A percentile compares a stretch with the other conserved stretches of the same genome.
Conservation (phyloP, 2,888 invertebrate genomes). For the Heteromurus nitidus region DNA sequence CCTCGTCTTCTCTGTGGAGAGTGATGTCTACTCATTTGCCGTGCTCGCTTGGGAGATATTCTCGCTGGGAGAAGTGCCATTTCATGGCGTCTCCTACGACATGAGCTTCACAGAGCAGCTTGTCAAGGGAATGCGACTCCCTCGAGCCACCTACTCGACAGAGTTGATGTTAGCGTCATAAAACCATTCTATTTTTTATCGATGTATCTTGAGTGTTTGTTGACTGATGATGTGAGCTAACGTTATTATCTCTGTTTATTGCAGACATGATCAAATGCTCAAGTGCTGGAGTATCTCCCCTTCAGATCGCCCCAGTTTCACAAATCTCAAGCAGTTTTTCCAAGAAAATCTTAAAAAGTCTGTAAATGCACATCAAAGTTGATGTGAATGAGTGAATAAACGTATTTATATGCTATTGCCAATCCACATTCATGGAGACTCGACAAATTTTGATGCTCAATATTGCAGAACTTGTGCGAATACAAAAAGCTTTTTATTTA, state of each 20-base stretch:
- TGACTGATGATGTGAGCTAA: neutral
- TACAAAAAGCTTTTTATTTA: too few relatives aligned
- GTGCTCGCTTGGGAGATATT: slow-evolving; percentile 50
- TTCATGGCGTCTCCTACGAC: slow-evolving; percentile 37
- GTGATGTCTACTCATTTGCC: slow-evolving; percentile 44
- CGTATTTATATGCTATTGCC: too few relatives aligned
- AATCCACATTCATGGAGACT: too few relatives aligned
- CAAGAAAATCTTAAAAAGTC: too few relatives aligned
- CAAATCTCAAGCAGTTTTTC: slow-evolving; percentile 30
- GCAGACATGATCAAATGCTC: slow-evolving; percentile 28
- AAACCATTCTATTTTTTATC: neutral
- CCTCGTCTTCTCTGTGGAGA: slow-evolving; percentile 33
- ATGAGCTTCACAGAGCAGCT: slow-evolving; percentile 26
- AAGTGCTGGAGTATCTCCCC: slow-evolving; percentile 31
- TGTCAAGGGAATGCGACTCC: slow-evolving; percentile 25
- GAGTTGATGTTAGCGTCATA: slow-evolving; percentile 6
- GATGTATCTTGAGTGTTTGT: neutral
- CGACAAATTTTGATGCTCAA: too few relatives aligned
- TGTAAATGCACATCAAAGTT: too few relatives aligned
- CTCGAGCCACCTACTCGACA: slow-evolving; percentile 30
- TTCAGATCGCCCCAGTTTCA: slow-evolving; percentile 26
- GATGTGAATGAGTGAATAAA: too few relatives aligned
- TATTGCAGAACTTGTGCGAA: too few relatives aligned
- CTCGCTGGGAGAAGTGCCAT: slow-evolving; percentile 51
- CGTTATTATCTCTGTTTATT: neutral